Percentiles rank a stretch among this genome's conserved stretches.
Conservation (phyloP, 2,888 invertebrate genomes). For the Acleris emargana region DNA sequence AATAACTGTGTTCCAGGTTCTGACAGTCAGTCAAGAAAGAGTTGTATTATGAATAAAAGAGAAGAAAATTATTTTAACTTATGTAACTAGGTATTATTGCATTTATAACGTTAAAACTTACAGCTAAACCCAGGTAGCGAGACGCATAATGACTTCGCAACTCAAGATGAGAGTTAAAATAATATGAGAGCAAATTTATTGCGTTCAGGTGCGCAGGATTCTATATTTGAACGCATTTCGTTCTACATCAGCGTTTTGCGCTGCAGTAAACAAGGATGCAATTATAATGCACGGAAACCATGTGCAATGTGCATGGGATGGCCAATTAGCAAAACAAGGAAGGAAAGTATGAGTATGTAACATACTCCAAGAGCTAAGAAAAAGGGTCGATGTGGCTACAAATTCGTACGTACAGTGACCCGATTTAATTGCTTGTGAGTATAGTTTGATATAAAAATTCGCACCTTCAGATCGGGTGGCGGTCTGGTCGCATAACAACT, state of each 20-base stretch:
- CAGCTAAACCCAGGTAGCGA: conserved; percentile 20
- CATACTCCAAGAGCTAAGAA: neutral
- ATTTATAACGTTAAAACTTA: neutral
- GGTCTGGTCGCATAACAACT: no score
- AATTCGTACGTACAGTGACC: neutral
- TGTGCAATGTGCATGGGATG: neutral
- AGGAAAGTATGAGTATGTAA: neutral
- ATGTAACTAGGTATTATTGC: no score
- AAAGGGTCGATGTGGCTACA: no score
- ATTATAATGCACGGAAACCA: conserved; percentile 13
- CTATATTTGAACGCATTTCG: conserved; percentile 29
- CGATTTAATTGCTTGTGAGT: neutral
- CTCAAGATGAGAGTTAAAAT: conserved; percentile 38
- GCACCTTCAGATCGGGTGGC: no score
- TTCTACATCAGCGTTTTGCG: conserved; percentile 20
- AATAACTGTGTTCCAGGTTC: no score
- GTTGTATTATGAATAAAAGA: no score
- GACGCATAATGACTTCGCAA: conserved; percentile 25
- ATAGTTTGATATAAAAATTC: no score
- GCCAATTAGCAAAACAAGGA: no score
- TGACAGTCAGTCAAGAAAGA: no score
- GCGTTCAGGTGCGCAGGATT: conserved; percentile 44
- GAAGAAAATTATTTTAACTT: no score
- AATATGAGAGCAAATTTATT: conserved; percentile 42
- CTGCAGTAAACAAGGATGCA: conserved; percentile 23